phyloP scores from a whole-genome alignment of 2,797 vertebrate species.

The Brachyrhaphis roseni region DNA sequence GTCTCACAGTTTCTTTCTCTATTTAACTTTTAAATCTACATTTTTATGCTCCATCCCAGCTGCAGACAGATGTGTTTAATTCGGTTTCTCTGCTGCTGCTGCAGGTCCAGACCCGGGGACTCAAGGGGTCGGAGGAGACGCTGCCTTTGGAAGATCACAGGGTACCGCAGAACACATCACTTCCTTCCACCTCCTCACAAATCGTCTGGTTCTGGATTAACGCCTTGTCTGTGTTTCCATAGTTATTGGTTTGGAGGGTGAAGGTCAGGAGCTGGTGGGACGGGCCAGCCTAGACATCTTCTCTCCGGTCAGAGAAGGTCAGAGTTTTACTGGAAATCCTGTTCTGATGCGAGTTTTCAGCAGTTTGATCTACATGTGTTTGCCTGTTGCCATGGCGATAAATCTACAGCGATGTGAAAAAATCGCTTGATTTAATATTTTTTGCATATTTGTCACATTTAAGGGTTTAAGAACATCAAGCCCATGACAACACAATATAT shows the following conservation, averaged over 20 bases:
- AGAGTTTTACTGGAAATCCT: constrained; percentile 27
- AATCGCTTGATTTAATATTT: too few relatives aligned
- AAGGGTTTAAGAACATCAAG: too few relatives aligned
- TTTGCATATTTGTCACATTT: too few relatives aligned
- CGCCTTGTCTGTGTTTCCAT: constrained; percentile 20
- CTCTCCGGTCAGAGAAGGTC: constrained; percentile 85
- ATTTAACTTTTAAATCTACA: neutral
- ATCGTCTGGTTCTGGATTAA: neutral
- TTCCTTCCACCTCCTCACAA: neutral
- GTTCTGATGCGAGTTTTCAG: neutral
- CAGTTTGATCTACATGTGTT: neutral
- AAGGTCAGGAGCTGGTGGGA: constrained; percentile 47
- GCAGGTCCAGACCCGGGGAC: constrained; percentile 41
- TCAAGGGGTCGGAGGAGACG: constrained; percentile 21
- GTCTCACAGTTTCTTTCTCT: neutral
- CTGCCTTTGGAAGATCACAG: constrained; percentile 24
- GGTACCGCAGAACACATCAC: constrained; percentile 27
- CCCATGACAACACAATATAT: too few relatives aligned
- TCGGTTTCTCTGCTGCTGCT: neutral
- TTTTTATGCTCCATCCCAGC: neutral
- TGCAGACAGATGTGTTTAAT: neutral
- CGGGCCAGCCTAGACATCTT: constrained; percentile 73
- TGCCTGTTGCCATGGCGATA: constrained; percentile 7
- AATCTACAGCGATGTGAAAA: too few relatives aligned
- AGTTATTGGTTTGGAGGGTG: constrained; percentile 60